These are phyloP conservation scores for Pachyuromys duprasi DNA, from an alignment of 2,797 vertebrate genomes.

Conservation along the genomic window DNA sequence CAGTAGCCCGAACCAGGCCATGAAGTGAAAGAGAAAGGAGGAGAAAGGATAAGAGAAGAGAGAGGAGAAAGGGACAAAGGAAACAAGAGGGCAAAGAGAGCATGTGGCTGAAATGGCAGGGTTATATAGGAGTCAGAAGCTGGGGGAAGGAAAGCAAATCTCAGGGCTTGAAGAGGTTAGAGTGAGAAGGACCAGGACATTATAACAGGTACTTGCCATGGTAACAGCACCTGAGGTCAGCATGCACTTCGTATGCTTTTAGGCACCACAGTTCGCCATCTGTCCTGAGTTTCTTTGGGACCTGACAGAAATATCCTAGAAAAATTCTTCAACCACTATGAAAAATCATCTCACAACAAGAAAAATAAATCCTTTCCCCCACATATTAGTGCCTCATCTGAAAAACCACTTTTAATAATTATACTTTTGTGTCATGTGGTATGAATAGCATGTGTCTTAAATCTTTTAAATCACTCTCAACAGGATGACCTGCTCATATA, in stretches of 20 bases:
- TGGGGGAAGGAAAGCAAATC: background rate
- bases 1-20: background rate
- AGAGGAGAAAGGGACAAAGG: no score
- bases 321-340: constrained; percentile 34
- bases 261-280: background rate
- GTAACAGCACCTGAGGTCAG: background rate
- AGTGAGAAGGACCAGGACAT: background rate
- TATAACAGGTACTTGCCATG: background rate
- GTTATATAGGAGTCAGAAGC: background rate
- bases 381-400: background rate
- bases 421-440: background rate
- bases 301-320: constrained; percentile 24
- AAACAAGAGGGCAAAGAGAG: no score
- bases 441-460: background rate
- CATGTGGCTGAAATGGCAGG: background rate
- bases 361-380: constrained; percentile 14
- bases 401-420: constrained; percentile 26
- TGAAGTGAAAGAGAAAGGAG: background rate
- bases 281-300: background rate
- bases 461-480: background rate
- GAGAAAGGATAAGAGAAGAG: background rate
- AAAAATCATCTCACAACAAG: constrained; percentile 29
- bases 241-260: background rate
- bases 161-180: background rate
- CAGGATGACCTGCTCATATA: background rate